These are phyloP conservation scores for Odocoileus virginianus DNA, from an alignment of 2,113 vertebrate species.

Conservation along the genomic window DNA sequence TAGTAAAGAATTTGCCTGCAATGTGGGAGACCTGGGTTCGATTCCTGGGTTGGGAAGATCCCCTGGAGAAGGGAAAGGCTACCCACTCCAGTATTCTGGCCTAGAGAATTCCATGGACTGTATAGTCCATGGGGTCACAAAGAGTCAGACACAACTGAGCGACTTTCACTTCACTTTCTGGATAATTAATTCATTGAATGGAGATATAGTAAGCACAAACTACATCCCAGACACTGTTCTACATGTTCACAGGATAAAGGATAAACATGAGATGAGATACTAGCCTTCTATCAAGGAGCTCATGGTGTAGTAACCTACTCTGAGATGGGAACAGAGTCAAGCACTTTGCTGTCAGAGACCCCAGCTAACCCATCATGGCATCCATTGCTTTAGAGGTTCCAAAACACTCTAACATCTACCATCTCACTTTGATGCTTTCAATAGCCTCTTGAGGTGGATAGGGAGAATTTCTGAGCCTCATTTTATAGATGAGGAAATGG, in stretches of 20 bases:
- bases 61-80: neutral
- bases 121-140: neutral
- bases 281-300: neutral
- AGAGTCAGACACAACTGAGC: neutral
- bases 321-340: neutral
- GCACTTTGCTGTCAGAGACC: neutral
- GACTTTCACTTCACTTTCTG: neutral
- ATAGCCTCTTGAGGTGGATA: neutral
- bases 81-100: neutral
- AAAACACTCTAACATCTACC: neutral
- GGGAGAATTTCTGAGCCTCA: neutral
- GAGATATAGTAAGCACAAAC: neutral
- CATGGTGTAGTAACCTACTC: neutral
- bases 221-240: neutral
- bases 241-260: neutral
- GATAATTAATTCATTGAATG: neutral
- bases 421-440: neutral
- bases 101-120: neutral
- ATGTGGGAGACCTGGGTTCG: neutral
- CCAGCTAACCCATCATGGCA: neutral
- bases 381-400: neutral
- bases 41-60: neutral
- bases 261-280: neutral
- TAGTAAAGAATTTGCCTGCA: neutral
- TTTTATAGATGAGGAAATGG: neutral